Percentiles rank a stretch among this genome's conserved stretches.
Evolutionary conservation across 2,888 invertebrate genomes (phyloP).

Genomic region (Drosophila helvetica): DNA sequence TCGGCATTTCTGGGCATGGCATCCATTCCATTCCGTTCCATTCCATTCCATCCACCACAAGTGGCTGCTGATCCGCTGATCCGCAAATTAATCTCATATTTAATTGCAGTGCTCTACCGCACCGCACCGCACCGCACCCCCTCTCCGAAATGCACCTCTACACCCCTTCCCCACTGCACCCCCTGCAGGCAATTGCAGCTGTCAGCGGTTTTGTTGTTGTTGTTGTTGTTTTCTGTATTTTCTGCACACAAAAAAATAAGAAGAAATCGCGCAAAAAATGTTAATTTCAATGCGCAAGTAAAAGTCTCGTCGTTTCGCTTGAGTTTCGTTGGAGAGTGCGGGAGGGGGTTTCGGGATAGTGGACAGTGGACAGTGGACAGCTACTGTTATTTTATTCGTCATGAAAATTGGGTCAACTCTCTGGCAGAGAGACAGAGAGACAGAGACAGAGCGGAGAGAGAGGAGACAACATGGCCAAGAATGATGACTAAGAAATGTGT

Average conservation of each 20-base stretch:
- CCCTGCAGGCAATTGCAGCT: constrained; percentile 42
- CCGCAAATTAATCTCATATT: constrained; percentile 57
- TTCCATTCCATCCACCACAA: constrained; percentile 11
- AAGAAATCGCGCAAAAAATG: constrained; percentile 27
- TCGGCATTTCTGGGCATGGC: constrained; percentile 11
- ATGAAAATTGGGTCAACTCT: constrained; percentile 63
- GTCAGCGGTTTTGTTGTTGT: constrained; percentile 31
- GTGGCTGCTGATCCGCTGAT: constrained; percentile 27
- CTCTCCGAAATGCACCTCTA: not conserved
- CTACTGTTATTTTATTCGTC: constrained; percentile 51
- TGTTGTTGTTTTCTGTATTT: constrained; percentile 2
- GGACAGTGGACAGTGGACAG: constrained; percentile 22
- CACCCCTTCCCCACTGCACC: not conserved
- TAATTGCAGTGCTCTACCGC: constrained; percentile 56
- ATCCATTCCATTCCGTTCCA: not conserved
- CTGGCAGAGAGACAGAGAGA: constrained; percentile 31
- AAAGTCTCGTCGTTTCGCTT: constrained; percentile 37
- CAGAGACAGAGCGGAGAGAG: not conserved
- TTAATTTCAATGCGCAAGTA: constrained; percentile 42
- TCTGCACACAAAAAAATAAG: not conserved
- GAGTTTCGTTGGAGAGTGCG: not conserved
- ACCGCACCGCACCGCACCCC: constrained; percentile 5
- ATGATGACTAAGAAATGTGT: constrained; percentile 69
- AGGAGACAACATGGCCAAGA: constrained; percentile 24
- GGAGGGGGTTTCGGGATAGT: not conserved